Base-by-base conservation (phyloP, 2,888 invertebrate species). In the Rapana venosa region DNA sequence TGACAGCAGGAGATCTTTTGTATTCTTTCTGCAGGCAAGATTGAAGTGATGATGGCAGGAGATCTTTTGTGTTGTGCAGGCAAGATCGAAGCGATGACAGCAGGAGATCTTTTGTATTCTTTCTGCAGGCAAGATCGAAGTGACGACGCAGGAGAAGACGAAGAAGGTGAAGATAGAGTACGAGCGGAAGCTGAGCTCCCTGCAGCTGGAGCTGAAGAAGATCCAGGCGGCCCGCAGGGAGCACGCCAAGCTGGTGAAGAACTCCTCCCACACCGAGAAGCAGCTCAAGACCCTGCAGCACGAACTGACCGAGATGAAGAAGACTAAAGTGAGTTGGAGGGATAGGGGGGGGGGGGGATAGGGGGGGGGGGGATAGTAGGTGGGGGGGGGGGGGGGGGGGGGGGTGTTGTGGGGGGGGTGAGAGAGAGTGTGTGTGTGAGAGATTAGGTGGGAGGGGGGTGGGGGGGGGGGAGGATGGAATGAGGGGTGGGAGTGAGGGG, bases 181-280 rank as follows among this genome's bases (percentile, higher is more conserved):
- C 96, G 98, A 99, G 95, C 97, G 97, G 77, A 98, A 98, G 94
- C 96, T 99, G 88, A 96, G 97, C 26, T 97, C 97, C 47, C 98
- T 99, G 98, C 98, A 98, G 94, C 97, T 97, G 90, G 98, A 99
- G 95, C 96, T 99, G 95, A 97, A 98, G 95, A 97, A 98, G 92
- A 96, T 98, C 92, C 98, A 99, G 95, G 97, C 97, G 0, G 98
- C 98, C 5, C 98, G 98, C 95, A 97, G 98, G 92, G 98, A 99
- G 95, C 99, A 99, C 96, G 97, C 98, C 56, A 97, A 98, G 85
- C 97, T 99, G 93, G 97, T 98, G 93, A 94, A 98, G 93, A 98
- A 97, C 95, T 98, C 98, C 96, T 97, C 97, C 4, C 97, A 98
- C 92, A 97, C 97, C 93, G 98, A 98, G 95, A 97, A 97, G 91